Conservation (phyloP, 2,888 invertebrate genomes). For the Heliconius aoede region DNA sequence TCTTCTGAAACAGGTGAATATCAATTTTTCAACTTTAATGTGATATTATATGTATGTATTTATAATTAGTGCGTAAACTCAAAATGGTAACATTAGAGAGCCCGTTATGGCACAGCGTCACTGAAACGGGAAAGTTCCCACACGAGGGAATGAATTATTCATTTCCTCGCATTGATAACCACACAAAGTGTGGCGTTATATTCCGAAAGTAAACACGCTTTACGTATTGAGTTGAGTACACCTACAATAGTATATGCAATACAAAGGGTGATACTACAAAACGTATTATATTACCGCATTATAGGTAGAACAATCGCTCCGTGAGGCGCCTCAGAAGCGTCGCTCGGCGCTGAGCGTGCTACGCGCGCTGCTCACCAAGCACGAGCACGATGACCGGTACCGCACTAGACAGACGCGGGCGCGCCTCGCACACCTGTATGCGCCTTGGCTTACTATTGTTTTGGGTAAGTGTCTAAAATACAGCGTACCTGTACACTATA, state of each 20-base stretch:
- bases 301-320: constrained; percentile 91
- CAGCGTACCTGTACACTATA: too few species aligned
- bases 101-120: neutral
- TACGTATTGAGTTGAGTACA: neutral
- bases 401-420: constrained; percentile 91
- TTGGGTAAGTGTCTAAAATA: constrained; percentile 57
- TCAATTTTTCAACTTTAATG: neutral
- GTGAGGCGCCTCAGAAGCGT: constrained; percentile 92
- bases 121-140: neutral
- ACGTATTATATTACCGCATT: neutral
- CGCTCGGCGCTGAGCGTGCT: constrained; percentile 91
- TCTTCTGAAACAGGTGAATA: constrained; percentile 87
- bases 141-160: neutral
- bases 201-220: too few species aligned
- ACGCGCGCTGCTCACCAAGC: constrained; percentile 95
- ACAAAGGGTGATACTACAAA: neutral
- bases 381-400: constrained; percentile 96
- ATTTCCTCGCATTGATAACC: neutral
- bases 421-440: constrained; percentile 94
- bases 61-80: neutral
- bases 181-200: too few species aligned
- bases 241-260: neutral
- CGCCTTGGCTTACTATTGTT: constrained; percentile 95
- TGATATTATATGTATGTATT: neutral
- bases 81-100: neutral